phyloP scores from a whole-genome alignment of 2,797 vertebrate genomes.

The Pseudocheirus occidentalis region DNA sequence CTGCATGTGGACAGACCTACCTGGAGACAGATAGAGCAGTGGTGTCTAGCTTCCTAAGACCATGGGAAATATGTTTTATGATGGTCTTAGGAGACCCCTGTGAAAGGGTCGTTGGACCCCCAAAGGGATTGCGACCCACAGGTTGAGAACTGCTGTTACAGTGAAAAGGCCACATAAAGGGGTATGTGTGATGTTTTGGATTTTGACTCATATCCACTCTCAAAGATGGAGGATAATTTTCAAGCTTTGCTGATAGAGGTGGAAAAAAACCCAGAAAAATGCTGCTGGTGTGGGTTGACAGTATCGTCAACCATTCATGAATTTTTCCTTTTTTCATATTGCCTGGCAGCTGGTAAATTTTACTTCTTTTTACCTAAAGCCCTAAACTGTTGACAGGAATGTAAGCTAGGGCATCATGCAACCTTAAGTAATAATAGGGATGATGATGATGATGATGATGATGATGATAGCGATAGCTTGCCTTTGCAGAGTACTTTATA shows the following conservation, averaged over 20 bases:
- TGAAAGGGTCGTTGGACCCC: too few species aligned
- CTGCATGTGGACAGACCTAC: too few species aligned
- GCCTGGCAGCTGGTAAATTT: background rate
- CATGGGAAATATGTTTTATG: too few species aligned
- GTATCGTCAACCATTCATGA: background rate
- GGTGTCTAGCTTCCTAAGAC: too few species aligned
- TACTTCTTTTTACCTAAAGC: background rate
- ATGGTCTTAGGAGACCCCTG: too few species aligned
- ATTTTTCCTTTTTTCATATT: background rate
- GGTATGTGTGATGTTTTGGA: background rate
- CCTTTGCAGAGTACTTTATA: background rate
- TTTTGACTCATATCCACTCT: background rate
- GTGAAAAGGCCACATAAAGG: background rate
- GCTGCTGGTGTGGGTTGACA: background rate
- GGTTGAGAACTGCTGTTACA: too few species aligned
- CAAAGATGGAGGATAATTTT: background rate
- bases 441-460: background rate
- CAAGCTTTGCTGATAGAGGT: background rate
- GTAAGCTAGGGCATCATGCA: background rate
- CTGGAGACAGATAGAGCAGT: too few species aligned
- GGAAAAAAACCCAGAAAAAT: background rate
- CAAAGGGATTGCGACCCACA: too few species aligned
- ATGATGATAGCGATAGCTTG: background rate
- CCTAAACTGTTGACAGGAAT: background rate
- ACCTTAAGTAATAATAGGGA: background rate